A percentile compares a stretch with the other conserved stretches of the same genome.
These are phyloP conservation scores for Spisula solida DNA, from an alignment of 2,888 invertebrate genomes.

Conservation along the genomic window DNA sequence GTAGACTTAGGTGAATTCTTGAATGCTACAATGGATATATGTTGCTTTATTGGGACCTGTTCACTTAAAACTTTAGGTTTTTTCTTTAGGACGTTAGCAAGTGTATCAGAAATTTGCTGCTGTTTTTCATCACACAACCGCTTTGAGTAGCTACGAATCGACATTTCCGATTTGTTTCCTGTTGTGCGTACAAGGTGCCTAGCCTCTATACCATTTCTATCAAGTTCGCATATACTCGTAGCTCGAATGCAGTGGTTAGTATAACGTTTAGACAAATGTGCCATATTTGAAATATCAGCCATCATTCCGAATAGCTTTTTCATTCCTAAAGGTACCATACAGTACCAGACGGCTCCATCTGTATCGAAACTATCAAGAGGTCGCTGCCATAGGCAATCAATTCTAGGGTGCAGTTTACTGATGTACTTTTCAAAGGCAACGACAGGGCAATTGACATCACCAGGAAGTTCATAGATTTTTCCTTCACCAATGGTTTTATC, in stretches of 20 bases:
- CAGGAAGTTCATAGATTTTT: not conserved
- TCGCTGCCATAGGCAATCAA: conserved; percentile 11
- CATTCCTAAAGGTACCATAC: not conserved
- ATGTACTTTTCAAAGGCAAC: not conserved
- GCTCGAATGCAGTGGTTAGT: conserved; percentile 25
- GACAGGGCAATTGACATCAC: not conserved
- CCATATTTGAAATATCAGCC: not conserved
- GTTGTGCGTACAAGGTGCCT: not conserved
- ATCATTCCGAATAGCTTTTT: not conserved
- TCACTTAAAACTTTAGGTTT: too few species aligned
- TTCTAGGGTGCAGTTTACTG: not conserved
- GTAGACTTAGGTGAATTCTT: too few species aligned
- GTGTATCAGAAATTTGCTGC: not conserved
- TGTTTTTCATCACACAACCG: not conserved
- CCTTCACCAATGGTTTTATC: conserved; percentile 23
- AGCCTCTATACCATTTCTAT: conserved; percentile 10
- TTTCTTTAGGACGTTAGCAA: not conserved
- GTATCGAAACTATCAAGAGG: not conserved
- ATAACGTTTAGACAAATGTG: not conserved
- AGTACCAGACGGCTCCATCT: not conserved
- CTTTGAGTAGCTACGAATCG: conserved; percentile 8
- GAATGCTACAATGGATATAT: too few species aligned
- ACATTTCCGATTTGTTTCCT: conserved; percentile 15
- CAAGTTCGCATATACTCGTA: not conserved
- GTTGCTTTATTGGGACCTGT: too few species aligned